These are phyloP conservation scores for Nephila pilipes DNA, from an alignment of 1,140 invertebrate genomes.

Conservation along the genomic window DNA sequence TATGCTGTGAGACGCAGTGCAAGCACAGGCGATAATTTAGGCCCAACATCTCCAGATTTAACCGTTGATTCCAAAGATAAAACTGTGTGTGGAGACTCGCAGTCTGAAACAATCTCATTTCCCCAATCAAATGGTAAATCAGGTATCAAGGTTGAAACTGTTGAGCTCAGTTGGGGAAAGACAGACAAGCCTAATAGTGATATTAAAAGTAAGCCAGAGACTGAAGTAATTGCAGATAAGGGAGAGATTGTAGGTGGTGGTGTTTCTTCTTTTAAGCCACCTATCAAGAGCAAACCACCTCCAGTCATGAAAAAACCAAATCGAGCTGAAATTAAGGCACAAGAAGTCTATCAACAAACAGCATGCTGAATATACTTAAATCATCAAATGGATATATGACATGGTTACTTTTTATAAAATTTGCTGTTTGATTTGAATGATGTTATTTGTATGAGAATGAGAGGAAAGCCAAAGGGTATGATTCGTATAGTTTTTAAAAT, in stretches of 20 bases:
- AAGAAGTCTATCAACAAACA: slow-evolving; percentile 71
- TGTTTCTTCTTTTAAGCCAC: slow-evolving; percentile 86
- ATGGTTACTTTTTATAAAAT: slow-evolving; percentile 35
- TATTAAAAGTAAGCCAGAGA: slow-evolving; percentile 28
- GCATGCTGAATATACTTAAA: slow-evolving; percentile 59
- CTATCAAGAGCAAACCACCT: slow-evolving; percentile 87
- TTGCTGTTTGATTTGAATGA: slow-evolving; percentile 17
- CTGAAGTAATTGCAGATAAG: slow-evolving; percentile 35
- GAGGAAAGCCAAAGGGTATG: neutral
- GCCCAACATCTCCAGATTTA: slow-evolving; percentile 73
- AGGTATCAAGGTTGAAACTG: slow-evolving; percentile 77
- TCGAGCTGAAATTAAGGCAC: slow-evolving; percentile 63
- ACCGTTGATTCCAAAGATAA: slow-evolving; percentile 78
- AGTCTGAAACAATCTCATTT: slow-evolving; percentile 35
- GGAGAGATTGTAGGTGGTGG: slow-evolving; percentile 82
- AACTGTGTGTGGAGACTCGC: slow-evolving; percentile 46
- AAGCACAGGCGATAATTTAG: slow-evolving; percentile 75
- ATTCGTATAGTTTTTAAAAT: slow-evolving; percentile 59
- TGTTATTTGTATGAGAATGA: slow-evolving; percentile 20
- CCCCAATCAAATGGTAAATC: slow-evolving; percentile 72
- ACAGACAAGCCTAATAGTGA: slow-evolving; percentile 65
- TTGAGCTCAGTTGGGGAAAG: slow-evolving; percentile 83
- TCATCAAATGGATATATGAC: neutral
- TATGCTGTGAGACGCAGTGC: slow-evolving; percentile 77
- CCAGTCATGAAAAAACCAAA: slow-evolving; percentile 87